phyloP scores from a whole-genome alignment of 1,140 invertebrate species.

The Eupeodes corollae region DNA sequence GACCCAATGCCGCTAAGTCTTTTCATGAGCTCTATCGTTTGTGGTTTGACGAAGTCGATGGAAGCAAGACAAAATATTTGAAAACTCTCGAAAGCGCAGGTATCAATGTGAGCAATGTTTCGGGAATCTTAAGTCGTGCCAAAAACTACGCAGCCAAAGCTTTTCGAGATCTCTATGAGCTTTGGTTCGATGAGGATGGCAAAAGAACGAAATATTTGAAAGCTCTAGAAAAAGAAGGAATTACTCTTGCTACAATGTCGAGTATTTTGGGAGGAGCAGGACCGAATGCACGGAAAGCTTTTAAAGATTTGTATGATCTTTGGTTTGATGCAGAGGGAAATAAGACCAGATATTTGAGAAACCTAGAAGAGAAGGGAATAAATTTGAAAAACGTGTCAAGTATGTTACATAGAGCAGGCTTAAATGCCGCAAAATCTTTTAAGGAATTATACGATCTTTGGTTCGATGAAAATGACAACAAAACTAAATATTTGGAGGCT shows the following conservation, averaged over 20 bases:
- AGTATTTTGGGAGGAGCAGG: constrained; percentile 15
- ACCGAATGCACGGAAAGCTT: constrained; percentile 10
- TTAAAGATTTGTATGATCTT: constrained; percentile 15
- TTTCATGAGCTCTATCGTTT: constrained; percentile 16
- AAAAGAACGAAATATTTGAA: constrained; percentile 13
- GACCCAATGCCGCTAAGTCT: constrained; percentile 10
- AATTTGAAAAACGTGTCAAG: constrained; percentile 12
- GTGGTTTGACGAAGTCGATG: constrained; percentile 15
- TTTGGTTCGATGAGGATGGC: constrained; percentile 15
- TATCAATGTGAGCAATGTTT: constrained; percentile 10
- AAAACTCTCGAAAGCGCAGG: constrained; percentile 13
- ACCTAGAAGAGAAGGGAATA: constrained; percentile 10
- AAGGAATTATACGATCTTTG: constrained; percentile 16
- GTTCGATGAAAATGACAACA: constrained; percentile 12
- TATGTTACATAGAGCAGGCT: constrained; percentile 12
- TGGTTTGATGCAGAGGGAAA: constrained; percentile 16
- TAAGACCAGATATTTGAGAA: constrained; percentile 13
- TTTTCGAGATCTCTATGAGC: constrained; percentile 14
- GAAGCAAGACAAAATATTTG: constrained; percentile 9
- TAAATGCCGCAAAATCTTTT: constrained; percentile 11
- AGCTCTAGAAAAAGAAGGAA: constrained; percentile 7
- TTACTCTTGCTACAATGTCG: constrained; percentile 10
- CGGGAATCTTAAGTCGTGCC: constrained; percentile 11
- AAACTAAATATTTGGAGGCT: constrained; percentile 6
- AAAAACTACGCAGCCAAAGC: constrained; percentile 11